phyloP scores from a whole-genome alignment of 1,140 invertebrate species.

The Ruditapes philippinarum region DNA sequence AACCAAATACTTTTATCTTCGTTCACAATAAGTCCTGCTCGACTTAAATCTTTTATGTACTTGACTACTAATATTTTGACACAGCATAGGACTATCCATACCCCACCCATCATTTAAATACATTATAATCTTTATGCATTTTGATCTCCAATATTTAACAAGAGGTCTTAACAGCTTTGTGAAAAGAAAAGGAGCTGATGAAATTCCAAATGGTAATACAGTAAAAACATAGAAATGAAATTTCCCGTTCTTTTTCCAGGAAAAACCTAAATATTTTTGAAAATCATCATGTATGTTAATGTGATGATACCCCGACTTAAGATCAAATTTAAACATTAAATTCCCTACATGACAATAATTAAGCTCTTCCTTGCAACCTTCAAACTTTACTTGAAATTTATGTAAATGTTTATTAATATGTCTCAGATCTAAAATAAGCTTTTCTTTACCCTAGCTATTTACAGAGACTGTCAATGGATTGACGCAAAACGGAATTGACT shows the following conservation, averaged over 20 bases:
- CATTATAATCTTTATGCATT: neutral
- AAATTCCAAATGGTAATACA: conserved; percentile 1
- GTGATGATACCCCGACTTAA: neutral
- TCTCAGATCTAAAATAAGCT: conserved; percentile 1
- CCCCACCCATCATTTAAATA: conserved; percentile 30
- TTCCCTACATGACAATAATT: neutral
- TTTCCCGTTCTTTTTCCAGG: neutral
- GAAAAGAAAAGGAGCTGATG: neutral
- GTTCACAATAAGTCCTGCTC: neutral
- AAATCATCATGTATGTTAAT: neutral
- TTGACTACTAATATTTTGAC: neutral
- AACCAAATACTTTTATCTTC: neutral
- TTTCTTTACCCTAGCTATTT: conserved; percentile 11
- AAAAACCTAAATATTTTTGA: conserved; percentile 13
- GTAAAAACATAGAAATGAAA: conserved; percentile 3
- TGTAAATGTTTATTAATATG: neutral
- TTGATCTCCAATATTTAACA: neutral
- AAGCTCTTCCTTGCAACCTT: neutral
- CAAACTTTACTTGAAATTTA: conserved; percentile 28
- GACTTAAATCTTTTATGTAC: neutral
- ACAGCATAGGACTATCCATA: conserved; percentile 20
- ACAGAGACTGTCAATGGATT: conserved; percentile 25
- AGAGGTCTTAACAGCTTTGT: neutral
- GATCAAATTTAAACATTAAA: neutral
- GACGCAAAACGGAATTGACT: too few relatives aligned